Percentiles rank a stretch among this genome's conserved stretches.
Conservation (phyloP, 1,140 invertebrate species). For the Hycleus cichorii region DNA sequence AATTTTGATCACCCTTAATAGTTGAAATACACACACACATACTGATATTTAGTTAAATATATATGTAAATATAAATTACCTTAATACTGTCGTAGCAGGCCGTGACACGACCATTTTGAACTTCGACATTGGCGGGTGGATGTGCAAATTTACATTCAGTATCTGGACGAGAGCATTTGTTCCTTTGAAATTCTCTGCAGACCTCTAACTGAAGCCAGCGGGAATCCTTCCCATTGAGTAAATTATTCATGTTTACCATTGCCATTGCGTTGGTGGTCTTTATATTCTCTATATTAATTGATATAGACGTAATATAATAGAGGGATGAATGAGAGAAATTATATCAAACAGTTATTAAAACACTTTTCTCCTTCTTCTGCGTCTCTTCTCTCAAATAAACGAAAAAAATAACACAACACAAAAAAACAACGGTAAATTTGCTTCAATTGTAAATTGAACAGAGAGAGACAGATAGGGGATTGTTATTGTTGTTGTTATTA, state of each 20-base stretch:
- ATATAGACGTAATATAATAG: background rate
- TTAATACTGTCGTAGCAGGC: slow-evolving; percentile 99
- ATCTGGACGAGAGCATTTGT: slow-evolving; percentile 97
- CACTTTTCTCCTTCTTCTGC: background rate
- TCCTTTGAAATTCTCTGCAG: slow-evolving; percentile 98
- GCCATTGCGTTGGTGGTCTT: slow-evolving; percentile 51
- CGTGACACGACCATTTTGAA: slow-evolving; percentile 98
- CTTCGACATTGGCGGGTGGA: slow-evolving; percentile 97
- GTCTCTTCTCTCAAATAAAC: background rate
- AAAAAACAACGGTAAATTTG: slow-evolving; percentile 14
- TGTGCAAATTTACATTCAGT: slow-evolving; percentile 99
- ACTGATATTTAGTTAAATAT: background rate
- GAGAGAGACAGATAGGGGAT: background rate
- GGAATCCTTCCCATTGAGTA: slow-evolving; percentile 97
- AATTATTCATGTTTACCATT: slow-evolving; percentile 95
- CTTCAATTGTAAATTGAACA: slow-evolving; percentile 3
- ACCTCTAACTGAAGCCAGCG: slow-evolving; percentile 99
- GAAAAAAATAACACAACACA: slow-evolving; percentile 23
- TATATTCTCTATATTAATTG: slow-evolving; percentile 1
- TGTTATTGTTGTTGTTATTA: too few relatives aligned
- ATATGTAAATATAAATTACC: slow-evolving; percentile 60
- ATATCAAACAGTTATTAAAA: background rate
- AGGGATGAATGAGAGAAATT: background rate
- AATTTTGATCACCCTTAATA: background rate
- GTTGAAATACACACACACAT: background rate